phyloP scores from a whole-genome alignment of 2,113 vertebrate genomes.

The Protobothrops flavoviridis region DNA sequence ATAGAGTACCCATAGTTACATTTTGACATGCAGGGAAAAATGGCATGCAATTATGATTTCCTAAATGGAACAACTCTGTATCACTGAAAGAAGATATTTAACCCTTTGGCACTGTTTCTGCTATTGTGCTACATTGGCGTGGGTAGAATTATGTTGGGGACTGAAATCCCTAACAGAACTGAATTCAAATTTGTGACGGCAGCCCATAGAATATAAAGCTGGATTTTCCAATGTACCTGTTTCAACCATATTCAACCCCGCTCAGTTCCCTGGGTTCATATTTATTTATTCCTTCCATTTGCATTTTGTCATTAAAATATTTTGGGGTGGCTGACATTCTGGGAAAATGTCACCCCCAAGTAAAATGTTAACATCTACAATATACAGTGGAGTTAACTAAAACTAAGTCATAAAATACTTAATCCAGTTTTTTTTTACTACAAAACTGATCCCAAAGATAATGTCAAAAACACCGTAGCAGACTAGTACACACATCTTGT shows the following conservation, averaged over 20 bases:
- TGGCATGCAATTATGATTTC: slow-evolving; percentile 48
- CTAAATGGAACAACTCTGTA: slow-evolving; percentile 35
- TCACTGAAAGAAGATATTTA: slow-evolving; percentile 48
- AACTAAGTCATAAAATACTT: background rate
- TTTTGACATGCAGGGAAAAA: slow-evolving; percentile 60
- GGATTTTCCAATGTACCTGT: background rate
- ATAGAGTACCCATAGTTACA: slow-evolving; percentile 58
- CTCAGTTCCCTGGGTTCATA: background rate
- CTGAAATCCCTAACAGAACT: background rate
- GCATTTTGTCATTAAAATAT: background rate
- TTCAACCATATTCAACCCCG: background rate
- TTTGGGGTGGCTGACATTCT: background rate
- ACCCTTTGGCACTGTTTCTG: background rate
- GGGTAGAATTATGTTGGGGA: background rate
- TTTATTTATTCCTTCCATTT: background rate
- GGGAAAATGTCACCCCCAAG: background rate
- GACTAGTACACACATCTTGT: background rate
- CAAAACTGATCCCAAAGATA: background rate
- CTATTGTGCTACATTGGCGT: background rate
- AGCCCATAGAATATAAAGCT: background rate
- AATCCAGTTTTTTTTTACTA: background rate
- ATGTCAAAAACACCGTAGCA: background rate
- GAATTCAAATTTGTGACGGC: background rate
- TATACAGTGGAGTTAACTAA: background rate
- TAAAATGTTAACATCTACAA: background rate